Base-by-base conservation (phyloP, 2,888 invertebrate species). In the Perdita meconis region DNA sequence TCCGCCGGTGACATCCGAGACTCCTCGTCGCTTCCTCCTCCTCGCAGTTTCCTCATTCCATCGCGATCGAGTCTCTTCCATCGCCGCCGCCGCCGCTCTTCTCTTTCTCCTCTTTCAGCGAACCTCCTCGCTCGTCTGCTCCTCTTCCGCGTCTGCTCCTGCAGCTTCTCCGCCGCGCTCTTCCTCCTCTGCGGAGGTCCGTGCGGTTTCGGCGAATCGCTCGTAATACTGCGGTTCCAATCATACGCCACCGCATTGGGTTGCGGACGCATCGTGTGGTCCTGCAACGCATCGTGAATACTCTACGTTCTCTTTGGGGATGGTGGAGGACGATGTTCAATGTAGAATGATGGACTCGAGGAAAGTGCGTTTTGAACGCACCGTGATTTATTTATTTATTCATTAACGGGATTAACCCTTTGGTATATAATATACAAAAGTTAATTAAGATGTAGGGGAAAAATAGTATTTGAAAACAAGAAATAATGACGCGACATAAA, bases 11-110 rank as follows among this genome's bases (percentile, higher is more conserved):
- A 89, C 87, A 89, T 86, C 84, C 82, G 87, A 87, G 83, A 71
- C 80, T 80, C 70, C 56, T 61, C 72, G 66, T 61, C 73, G 78
- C 81, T 87, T 87, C 82, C 83, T 86, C 78, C 80, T 78, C 69
- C 55, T 36, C 51, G 77, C 63, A 78, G 72, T 86, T 89, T 88
- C 88, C 87, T 88, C 87, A 82, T 88, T 88, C 88, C 84, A 81
- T 66, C 59, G 79, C 70, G 55, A 73, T 56, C 67, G 64, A 71
- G 56, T 51, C 34, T 56, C 55, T 16, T 38, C 57, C 38, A 13
- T 42, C 38, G 19, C 0, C 0, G 26, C 16, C 3, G 47, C 47
- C 10, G 19, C 47, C 1, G 47, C 12, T 19, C 47, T 19, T 16
- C 8, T 55, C 19, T 2, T 0, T 0, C 19, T 16, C 1, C 38